Base-by-base conservation (phyloP, 2,888 invertebrate species). In the Amphipoea oculea region DNA sequence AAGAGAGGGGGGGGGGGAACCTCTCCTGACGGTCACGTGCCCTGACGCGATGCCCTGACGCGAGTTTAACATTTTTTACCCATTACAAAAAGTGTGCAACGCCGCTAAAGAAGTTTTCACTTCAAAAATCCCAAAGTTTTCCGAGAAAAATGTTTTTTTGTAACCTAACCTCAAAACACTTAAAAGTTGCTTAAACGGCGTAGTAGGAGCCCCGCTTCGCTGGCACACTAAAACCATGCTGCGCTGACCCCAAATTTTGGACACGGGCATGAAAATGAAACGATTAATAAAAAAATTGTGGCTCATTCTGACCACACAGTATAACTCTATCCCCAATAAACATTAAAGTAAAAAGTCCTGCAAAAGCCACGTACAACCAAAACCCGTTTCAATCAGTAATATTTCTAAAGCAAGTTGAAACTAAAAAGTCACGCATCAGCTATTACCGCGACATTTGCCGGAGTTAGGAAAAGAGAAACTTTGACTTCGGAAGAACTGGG, bases 381-480 rank as follows among this genome's bases (percentile, higher is more conserved):
- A 79, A 65, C 42, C 77, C 63, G 74, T 85, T 83, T 83, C 85
- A 84, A 86, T 86, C 80, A 86, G 78, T 79, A 74, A 81, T 76
- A 86, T 84, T 82, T 84, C 79, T 70, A 71, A 87, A 78, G 70
- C 67, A 79, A 74, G 69, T 78, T 73, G 76, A 84, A 88, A 86
- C 82, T 87, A 80, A 84, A 86, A 87, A 81, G 76, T 79, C 81
- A 84, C 73, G 82, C 76, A 79, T 78, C 81, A 85, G 80, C 75
- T 77, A 76, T 83, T 83, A 81, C 81, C n/a, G 76, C 54, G 65
- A 76, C 48, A 79, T 84, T 77, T 62, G 45, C 45, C 17, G 76
- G 67, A 86, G 74, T 84, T 86, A 7, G n/a, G 45, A 36, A 62
- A 86, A 69, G 71, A 60, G 51, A 79, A 89, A 87, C 76, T 86